Percentiles rank a stretch among this genome's conserved stretches.
Conservation (phyloP, 2,888 invertebrate genomes). For the Dioctria rufipes region DNA sequence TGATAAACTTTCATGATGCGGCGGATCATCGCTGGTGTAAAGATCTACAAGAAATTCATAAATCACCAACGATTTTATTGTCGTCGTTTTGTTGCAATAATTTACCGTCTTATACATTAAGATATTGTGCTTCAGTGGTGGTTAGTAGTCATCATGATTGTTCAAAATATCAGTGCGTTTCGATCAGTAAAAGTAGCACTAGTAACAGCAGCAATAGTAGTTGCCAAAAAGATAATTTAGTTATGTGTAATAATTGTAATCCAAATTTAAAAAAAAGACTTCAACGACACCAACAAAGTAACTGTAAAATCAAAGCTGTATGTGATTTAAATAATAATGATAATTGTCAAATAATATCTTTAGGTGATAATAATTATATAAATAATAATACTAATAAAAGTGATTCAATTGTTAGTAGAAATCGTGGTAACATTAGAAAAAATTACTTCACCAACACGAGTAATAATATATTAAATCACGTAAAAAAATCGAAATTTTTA, state of each 20-base stretch:
- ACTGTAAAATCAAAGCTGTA: background rate
- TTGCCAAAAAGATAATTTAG: background rate
- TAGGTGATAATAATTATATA: constrained; percentile 19
- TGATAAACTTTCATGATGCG: no score
- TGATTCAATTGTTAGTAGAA: background rate
- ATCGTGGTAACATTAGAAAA: background rate
- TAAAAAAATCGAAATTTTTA: background rate
- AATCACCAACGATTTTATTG: no score
- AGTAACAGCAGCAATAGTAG: background rate
- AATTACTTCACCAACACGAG: background rate
- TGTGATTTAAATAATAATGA: background rate
- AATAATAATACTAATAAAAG: constrained; percentile 17
- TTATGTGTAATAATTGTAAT: constrained; percentile 3
- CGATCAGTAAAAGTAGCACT: background rate
- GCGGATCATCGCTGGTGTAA: no score
- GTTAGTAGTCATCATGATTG: no score
- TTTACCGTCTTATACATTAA: no score
- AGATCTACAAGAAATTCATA: no score
- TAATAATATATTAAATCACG: background rate
- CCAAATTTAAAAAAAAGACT: background rate
- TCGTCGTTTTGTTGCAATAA: no score
- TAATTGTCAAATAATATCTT: background rate
- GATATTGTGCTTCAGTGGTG: no score
- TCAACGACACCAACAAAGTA: background rate
- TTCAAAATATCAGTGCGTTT: no score